phyloP scores from a whole-genome alignment of 2,113 vertebrate species.

The Alouatta palliata region DNA sequence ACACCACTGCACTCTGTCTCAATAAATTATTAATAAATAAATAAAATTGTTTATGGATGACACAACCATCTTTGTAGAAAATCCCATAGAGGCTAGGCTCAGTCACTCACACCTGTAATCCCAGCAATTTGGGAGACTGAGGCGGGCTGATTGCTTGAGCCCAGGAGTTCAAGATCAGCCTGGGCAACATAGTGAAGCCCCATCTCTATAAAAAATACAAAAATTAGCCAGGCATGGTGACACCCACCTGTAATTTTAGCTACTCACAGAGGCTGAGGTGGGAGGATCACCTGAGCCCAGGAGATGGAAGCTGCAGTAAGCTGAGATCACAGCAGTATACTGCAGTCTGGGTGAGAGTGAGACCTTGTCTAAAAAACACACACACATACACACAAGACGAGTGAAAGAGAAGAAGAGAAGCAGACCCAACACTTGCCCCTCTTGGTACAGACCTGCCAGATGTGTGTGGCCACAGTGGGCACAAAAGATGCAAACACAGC shows the following conservation, averaged over 20 bases:
- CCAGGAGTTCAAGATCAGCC: too few relatives aligned
- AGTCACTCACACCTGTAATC: neutral
- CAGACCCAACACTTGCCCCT: neutral
- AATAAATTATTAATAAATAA: neutral
- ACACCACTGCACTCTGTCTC: too few relatives aligned
- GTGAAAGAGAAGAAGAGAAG: neutral
- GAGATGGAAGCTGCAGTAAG: neutral
- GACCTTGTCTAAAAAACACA: neutral
- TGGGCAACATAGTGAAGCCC: too few relatives aligned
- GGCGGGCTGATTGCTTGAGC: too few relatives aligned
- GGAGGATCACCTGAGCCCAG: neutral
- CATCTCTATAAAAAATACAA: too few relatives aligned
- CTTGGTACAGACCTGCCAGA: neutral
- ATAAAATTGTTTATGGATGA: too few relatives aligned
- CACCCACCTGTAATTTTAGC: neutral
- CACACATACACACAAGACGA: neutral
- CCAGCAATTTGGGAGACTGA: too few relatives aligned
- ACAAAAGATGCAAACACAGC: accelerated
- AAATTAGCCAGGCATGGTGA: neutral
- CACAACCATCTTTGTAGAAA: too few relatives aligned
- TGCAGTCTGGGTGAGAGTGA: neutral
- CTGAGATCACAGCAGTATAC: neutral
- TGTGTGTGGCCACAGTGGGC: accelerated
- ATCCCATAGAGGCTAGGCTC: too few relatives aligned
- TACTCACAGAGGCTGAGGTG: neutral